These are phyloP conservation scores for Pitangus sulphuratus DNA, from an alignment of 2,797 vertebrate genomes.

Conservation along the genomic window DNA sequence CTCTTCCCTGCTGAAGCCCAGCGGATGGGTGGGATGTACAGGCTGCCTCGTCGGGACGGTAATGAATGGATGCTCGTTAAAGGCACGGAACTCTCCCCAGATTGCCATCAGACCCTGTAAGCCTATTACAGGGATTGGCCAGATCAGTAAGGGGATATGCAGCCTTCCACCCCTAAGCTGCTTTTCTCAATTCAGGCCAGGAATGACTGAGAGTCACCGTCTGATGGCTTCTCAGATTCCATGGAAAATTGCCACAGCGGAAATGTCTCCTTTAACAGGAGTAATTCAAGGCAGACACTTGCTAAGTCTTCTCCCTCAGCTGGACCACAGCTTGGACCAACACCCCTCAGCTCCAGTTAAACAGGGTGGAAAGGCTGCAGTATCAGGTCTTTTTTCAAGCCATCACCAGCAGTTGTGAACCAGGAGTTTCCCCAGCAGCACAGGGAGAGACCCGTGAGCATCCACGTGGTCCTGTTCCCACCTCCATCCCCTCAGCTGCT, in stretches of 20 bases:
- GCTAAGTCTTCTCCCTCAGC: background rate
- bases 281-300: background rate
- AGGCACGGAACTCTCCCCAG: background rate
- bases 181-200: background rate
- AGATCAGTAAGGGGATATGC: background rate
- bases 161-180: conserved; percentile 15
- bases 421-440: background rate
- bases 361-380: background rate
- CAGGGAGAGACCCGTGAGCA: rapidly evolving
- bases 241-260: background rate
- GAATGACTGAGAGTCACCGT: background rate
- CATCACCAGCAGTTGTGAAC: rapidly evolving
- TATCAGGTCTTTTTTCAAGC: background rate
- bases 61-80: background rate
- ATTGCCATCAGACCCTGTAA: background rate
- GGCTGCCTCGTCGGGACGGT: background rate
- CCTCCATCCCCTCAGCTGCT: no score
- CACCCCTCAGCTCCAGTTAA: background rate
- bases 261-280: rapidly evolving
- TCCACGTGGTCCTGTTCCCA: rapidly evolving
- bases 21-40: background rate
- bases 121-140: background rate
- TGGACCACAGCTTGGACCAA: background rate
- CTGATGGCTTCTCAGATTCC: background rate
- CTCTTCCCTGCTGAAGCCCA: background rate